Percentiles rank a stretch among this genome's conserved stretches.
phyloP scores from a whole-genome alignment of 2,888 invertebrate genomes.

The Agonopterix alstromeriana region DNA sequence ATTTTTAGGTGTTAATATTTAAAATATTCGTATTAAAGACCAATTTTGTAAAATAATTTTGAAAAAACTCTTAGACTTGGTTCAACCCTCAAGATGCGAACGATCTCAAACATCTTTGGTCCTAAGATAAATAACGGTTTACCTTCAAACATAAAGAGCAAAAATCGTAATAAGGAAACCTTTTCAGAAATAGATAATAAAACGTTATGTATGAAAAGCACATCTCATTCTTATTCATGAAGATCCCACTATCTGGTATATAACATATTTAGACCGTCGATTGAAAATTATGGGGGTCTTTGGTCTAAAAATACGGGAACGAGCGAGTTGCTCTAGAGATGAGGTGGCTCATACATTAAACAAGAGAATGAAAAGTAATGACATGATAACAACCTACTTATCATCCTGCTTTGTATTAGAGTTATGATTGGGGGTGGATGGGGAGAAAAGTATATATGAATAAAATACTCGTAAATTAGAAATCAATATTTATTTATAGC shows the following conservation, averaged over 20 bases:
- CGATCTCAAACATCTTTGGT: too few species aligned
- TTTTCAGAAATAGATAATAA: slow-evolving; percentile 20
- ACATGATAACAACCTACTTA: slow-evolving; percentile 9
- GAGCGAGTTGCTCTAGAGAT: slow-evolving; percentile 5
- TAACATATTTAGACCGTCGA: slow-evolving; percentile 36
- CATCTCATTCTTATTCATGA: slow-evolving; percentile 38
- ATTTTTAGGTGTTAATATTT: too few species aligned
- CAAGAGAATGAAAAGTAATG: slow-evolving; percentile 16
- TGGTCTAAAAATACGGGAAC: slow-evolving; percentile 9
- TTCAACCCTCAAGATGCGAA: too few species aligned
- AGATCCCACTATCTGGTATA: slow-evolving; percentile 22
- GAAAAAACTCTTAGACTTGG: too few species aligned
- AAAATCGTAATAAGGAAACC: slow-evolving; percentile 13
- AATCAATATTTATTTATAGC: too few species aligned
- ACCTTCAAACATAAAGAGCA: not conserved
- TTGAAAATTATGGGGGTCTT: slow-evolving; percentile 37
- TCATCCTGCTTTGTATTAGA: too few species aligned
- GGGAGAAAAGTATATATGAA: too few species aligned
- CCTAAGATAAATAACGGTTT: too few species aligned
- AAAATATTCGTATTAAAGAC: too few species aligned
- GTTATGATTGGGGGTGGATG: not conserved
- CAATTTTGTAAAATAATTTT: too few species aligned
- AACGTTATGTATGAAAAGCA: slow-evolving; percentile 19
- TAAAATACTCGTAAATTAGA: too few species aligned
- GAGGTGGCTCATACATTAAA: slow-evolving; percentile 18